These are phyloP conservation scores for Palythoa grandis DNA, from an alignment of 92 coral and sea anemone species.

Conservation along the genomic window DNA sequence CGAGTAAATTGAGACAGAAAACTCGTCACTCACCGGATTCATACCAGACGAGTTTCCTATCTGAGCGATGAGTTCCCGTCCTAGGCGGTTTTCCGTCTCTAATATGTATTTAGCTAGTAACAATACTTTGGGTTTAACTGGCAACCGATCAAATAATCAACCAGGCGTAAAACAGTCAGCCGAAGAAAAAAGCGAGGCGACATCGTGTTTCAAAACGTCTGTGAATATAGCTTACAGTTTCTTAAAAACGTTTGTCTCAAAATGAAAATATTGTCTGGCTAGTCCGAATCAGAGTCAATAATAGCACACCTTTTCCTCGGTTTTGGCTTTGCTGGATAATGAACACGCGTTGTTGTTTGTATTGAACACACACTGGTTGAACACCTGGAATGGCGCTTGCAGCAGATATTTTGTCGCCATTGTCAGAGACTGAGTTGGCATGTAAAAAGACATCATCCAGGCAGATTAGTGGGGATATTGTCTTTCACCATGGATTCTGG, in stretches of 20 bases:
- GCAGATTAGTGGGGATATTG: conserved; percentile 5
- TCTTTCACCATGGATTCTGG: conserved; percentile 14
- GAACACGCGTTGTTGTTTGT: not conserved
- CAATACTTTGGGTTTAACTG: not conserved
- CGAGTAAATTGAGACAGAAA: too few species aligned
- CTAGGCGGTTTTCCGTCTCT: too few species aligned
- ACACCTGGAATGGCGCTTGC: conserved; percentile 47
- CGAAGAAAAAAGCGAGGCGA: not conserved
- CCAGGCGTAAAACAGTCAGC: not conserved
- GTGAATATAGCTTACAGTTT: not conserved
- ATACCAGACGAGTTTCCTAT: too few species aligned
- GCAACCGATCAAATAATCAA: not conserved
- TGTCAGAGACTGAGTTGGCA: not conserved
- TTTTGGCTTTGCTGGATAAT: not conserved
- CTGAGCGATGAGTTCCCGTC: too few species aligned
- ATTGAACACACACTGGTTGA: conserved; percentile 41
- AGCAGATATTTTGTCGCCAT: conserved; percentile 34
- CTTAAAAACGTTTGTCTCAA: not conserved
- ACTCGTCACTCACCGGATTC: too few species aligned
- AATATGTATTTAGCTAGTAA: too few species aligned
- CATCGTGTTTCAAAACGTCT: not conserved
- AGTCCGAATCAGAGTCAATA: not conserved
- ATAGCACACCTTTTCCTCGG: not conserved
- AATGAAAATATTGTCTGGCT: not conserved
- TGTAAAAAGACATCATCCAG: not conserved